phyloP scores from a whole-genome alignment of 92 coral and sea anemone genomes.

The Epizoanthus rinbou region DNA sequence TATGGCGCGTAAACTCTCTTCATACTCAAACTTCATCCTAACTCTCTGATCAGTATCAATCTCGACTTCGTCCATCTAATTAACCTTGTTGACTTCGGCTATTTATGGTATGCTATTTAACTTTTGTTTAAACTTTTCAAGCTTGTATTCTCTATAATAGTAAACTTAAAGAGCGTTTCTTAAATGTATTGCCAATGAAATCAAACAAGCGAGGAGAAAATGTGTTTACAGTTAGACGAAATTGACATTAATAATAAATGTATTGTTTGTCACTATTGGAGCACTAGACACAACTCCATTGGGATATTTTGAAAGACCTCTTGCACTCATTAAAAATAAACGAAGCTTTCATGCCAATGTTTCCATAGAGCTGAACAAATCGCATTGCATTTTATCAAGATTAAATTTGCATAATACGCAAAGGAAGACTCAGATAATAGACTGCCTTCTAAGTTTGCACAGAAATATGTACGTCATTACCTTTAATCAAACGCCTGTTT shows the following conservation, averaged over 20 bases:
- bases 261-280: no score
- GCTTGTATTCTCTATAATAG: no score
- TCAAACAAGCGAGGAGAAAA: no score
- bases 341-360: neutral
- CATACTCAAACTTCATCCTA: constrained; percentile 43
- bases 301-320: no score
- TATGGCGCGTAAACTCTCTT: constrained; percentile 33
- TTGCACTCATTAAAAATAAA: neutral
- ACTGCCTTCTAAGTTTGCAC: neutral
- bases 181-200: no score
- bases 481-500: constrained; percentile 11
- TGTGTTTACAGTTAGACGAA: no score
- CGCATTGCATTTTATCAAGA: neutral
- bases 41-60: constrained; percentile 36
- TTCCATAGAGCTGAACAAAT: constrained; percentile 34
- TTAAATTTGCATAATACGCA: constrained; percentile 16
- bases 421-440: neutral
- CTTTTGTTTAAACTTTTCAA: no score
- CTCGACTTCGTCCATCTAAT: constrained; percentile 17
- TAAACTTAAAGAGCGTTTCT: no score
- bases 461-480: neutral
- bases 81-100: no score
- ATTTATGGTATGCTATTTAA: no score
- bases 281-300: no score
- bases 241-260: no score